phyloP scores from a whole-genome alignment of 2,797 vertebrate species.

The Pelobates cultripes region DNA sequence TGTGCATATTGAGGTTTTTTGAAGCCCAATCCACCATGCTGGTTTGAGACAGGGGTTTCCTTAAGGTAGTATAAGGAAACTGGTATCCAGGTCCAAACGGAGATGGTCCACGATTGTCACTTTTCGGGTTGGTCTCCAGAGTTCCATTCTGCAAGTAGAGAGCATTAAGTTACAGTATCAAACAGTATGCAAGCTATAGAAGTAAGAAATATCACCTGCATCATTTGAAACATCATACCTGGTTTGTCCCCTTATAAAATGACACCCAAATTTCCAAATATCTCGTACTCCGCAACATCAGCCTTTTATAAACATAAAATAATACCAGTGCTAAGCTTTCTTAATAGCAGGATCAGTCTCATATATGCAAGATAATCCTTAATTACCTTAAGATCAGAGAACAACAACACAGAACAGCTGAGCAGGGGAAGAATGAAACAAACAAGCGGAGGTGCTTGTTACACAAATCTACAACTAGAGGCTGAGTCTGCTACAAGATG shows the following conservation, averaged over 20 bases:
- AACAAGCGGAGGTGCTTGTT: neutral
- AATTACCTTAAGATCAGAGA: neutral
- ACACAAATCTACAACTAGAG: slow-evolving; percentile 21
- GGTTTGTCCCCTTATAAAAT: too few species aligned
- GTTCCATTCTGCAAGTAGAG: slow-evolving; percentile 70
- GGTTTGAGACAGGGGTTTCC: slow-evolving; percentile 76
- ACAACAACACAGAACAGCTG: neutral
- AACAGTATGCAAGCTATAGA: neutral
- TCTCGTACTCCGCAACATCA: neutral
- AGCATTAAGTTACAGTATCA: neutral
- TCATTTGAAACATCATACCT: neutral
- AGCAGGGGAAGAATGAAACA: slow-evolving; percentile 6
- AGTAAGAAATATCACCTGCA: neutral
- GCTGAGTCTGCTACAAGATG: neutral
- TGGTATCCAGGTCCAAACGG: slow-evolving; percentile 63
- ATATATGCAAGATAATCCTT: neutral
- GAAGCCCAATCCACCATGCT: slow-evolving; percentile 91
- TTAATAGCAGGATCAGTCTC: neutral
- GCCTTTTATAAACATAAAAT: neutral
- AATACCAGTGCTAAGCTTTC: neutral
- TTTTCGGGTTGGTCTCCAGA: slow-evolving; percentile 72
- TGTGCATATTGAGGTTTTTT: slow-evolving; percentile 92
- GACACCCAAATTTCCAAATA: too few species aligned
- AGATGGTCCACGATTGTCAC: slow-evolving; percentile 72
- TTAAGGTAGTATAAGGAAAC: slow-evolving; percentile 79